Base-by-base conservation (phyloP, 2,888 invertebrate genomes). In the Xestia ashworthii region DNA sequence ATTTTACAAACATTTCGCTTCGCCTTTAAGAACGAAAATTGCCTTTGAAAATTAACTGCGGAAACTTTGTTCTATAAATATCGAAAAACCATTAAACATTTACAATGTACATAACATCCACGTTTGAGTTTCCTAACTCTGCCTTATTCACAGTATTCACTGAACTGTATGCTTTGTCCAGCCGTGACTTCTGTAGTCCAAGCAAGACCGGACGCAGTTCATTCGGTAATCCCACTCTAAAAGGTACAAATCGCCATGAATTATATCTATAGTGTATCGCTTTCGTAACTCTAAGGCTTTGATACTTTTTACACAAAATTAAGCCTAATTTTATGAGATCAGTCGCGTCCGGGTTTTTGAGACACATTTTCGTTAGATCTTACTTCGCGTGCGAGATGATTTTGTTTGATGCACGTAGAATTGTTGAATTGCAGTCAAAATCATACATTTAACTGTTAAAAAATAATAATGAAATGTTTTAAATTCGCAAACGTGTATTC, bases 231-330 rank as follows among this genome's bases (percentile, higher is more conserved):
- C 87, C 88, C 89, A 89, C 88, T 92, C 87, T 89, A 93, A 62
- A 62, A 92, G 93, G 95, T 95, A 95, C 95, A 95, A 95, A 95
- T 92, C 92, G 88, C 91, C 91, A 89, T 91, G 91, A 93, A 91
- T 90, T 89, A 88, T 77, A 89, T 90, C 82, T 88, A 86, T 91
- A 91, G 83, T 70, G 79, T 81, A 92, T 87, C 81, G 90, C 92
- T 92, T 91, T 85, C 78, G 80, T 88, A 85, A 85, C 71, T 88
- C 19, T 84, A 90, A 88, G 86, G 90, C 89, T 91, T 92, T 90
- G 85, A 89, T 90, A 90, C 87, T 78, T 89, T 88, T 90, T 88
- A 90, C 88, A 91, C 82, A 71, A 74, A 50, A 5, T 72, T 75
- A 84, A 84, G 82, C 71, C 84, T 86, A 80, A 85, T 85, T 68